Evolutionary conservation across 2,888 invertebrate species (phyloP).

Genomic region (Melieria omissa): DNA sequence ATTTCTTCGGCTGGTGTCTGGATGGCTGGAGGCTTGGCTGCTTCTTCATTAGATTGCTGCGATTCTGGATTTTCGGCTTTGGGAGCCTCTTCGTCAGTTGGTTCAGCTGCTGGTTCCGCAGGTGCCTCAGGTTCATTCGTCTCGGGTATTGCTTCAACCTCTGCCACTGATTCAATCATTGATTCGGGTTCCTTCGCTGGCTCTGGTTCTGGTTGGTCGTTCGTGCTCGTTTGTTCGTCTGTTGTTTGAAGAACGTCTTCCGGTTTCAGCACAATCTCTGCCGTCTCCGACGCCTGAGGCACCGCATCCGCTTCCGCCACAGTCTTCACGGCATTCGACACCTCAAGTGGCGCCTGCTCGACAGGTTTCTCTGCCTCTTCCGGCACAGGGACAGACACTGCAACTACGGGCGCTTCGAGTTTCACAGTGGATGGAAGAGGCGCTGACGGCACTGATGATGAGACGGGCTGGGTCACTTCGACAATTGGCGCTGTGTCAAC

Average conservation of each 20-base stretch:
- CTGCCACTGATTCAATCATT: background rate
- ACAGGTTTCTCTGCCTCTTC: conserved; percentile 2
- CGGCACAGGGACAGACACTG: background rate
- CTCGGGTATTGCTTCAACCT: background rate
- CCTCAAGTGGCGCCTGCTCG: background rate
- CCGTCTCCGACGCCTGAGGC: conserved; percentile 52
- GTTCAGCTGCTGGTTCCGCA: conserved; percentile 19
- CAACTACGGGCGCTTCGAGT: conserved; percentile 1
- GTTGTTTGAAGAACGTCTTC: conserved; percentile 8
- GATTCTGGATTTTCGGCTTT: conserved; percentile 34
- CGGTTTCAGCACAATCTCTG: conserved; percentile 49
- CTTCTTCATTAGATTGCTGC: conserved; percentile 18
- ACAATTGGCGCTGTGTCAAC: conserved; percentile 39
- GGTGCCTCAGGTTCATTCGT: background rate
- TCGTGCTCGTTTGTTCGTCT: background rate
- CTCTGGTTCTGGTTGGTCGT: background rate
- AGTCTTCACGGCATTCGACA: conserved; percentile 27
- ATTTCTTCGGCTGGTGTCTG: conserved; percentile 49
- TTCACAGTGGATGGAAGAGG: background rate
- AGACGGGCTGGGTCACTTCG: background rate
- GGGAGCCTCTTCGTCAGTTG: conserved; percentile 23
- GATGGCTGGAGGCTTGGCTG: background rate
- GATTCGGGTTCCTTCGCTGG: background rate
- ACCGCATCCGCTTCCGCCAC: conserved; percentile 25
- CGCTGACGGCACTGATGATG: background rate